Evolutionary conservation across 2,113 vertebrate species (phyloP).

Genomic region (Noctilio leporinus): DNA sequence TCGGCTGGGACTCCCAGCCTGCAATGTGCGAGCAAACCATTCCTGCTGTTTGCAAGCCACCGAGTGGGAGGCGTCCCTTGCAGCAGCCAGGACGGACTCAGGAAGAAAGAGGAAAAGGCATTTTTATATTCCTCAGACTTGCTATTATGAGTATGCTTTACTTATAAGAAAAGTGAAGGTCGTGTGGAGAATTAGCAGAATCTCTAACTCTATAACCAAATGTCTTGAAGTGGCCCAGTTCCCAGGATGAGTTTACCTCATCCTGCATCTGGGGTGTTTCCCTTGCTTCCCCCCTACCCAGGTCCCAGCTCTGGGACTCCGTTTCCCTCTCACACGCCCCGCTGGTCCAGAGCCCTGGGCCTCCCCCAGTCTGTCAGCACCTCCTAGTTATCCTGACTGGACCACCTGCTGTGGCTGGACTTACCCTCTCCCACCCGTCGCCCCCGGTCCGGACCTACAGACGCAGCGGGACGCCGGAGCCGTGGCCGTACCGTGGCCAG

Average conservation of each 20-base stretch:
- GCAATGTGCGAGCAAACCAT: not conserved
- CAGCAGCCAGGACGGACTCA: not conserved
- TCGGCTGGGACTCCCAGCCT: not conserved
- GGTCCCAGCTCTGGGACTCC: fast-evolving
- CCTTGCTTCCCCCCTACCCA: not conserved
- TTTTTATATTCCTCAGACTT: not conserved
- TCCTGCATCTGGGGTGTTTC: not conserved
- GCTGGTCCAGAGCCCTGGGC: not conserved
- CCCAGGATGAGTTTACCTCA: fast-evolving
- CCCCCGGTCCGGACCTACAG: not conserved
- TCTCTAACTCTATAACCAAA: not conserved
- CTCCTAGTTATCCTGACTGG: not conserved
- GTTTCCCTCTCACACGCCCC: not conserved
- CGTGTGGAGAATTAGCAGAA: not conserved
- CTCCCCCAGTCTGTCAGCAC: not conserved
- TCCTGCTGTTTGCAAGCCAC: not conserved
- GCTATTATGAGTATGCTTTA: fast-evolving
- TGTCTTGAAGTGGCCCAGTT: not conserved
- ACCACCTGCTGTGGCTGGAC: not conserved
- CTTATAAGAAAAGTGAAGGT: not conserved
- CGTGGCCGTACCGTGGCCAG: too few species aligned
- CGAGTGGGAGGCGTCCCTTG: not conserved
- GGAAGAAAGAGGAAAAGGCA: not conserved
- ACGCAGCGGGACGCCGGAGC: not conserved
- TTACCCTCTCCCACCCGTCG: too few species aligned